Base-by-base conservation (phyloP, 2,888 invertebrate species). In the Aphrophora alni region DNA sequence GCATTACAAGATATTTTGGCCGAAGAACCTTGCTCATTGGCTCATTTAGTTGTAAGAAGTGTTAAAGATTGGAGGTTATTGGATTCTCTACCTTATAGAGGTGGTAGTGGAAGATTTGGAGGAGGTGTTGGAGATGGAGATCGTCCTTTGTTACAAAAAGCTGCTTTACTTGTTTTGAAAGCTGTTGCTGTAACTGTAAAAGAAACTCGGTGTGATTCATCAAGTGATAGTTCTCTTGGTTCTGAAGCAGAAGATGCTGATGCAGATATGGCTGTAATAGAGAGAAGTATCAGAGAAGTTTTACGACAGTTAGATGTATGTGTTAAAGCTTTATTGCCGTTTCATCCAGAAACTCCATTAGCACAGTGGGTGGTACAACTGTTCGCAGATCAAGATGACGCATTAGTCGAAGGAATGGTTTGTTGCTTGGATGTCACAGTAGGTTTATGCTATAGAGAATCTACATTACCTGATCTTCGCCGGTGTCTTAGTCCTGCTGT, bases 321-420 rank as follows among this genome's bases (percentile, higher is more conserved):
- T 86, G 93, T 97, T 12, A 95, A 97, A 86, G 92, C 93, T 82
- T 91, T 93, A 80, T 89, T 96, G 84, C 95, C 96, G 83, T 97
- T 95, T 87, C 95, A 96, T 88, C 97, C 97, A 0, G 95, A 96
- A 87, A 95, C 95, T 83, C 94, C 95, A 25, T 93, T 97, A 84
- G 95, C 96, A 0, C 96, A 96, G 89, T 95, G 97, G 91, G 91
- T 97, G 76, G 95, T 97, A 81, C 95, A 95, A 87, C 89, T 97
- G 80, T 97, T 97, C 86, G 94, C 95, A 85, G 96, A 97, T 88
- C 97, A 97, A 88, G 97, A 97, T 87, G 97, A 97, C 88, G 95
- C 95, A 86, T 89, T 97, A 85, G 95, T 97, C 81, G 97, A 97
- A 89, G 94, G 96, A 2, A 96, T 97, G 96, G 95, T 97, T 8